These are phyloP conservation scores for Pipistrellus nathusii DNA, from an alignment of 2,797 vertebrate genomes.

Conservation along the genomic window DNA sequence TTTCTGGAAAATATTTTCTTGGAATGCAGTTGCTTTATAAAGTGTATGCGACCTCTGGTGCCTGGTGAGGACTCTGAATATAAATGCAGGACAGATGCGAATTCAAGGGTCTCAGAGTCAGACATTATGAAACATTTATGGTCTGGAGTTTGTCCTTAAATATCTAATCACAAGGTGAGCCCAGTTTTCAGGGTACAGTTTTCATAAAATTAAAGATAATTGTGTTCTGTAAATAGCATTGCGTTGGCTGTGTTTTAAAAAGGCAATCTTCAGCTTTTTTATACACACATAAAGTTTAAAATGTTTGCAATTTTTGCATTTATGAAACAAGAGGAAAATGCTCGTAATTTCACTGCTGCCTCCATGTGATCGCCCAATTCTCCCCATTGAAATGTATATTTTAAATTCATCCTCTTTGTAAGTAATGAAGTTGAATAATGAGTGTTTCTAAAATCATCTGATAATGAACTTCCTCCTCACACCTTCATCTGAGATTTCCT, in stretches of 20 bases:
- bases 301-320: not conserved
- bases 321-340: not conserved
- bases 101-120: not conserved
- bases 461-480: not conserved
- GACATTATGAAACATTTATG: not conserved
- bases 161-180: not conserved
- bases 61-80: not conserved
- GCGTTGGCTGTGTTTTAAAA: slow-evolving; percentile 3
- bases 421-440: not conserved
- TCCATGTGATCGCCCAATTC: not conserved
- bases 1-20: not conserved
- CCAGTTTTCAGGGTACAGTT: not conserved
- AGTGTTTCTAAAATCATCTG: not conserved
- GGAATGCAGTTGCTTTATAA: not conserved
- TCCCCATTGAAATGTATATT: not conserved
- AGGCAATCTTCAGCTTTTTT: not conserved
- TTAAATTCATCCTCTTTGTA: not conserved
- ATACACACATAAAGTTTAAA: not conserved
- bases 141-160: not conserved
- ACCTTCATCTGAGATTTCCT: not conserved
- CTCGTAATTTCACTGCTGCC: not conserved
- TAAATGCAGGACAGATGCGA: not conserved
- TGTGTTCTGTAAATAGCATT: not conserved
- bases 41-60: not conserved
- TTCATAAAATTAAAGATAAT: not conserved